Conservation (phyloP, 2,888 invertebrate genomes). For the Mythimna lalbum region DNA sequence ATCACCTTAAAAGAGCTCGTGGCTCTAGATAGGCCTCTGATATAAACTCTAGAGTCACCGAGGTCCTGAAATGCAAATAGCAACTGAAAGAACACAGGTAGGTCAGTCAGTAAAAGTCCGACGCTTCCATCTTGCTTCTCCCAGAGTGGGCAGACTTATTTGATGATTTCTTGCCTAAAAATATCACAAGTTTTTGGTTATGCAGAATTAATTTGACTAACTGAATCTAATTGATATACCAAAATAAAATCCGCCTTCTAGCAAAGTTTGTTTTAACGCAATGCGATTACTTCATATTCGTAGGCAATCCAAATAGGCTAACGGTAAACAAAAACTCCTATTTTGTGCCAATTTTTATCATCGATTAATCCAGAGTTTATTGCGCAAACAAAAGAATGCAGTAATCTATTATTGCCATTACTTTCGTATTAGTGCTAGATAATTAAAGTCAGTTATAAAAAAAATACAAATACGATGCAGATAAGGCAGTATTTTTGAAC, state of each 20-base stretch:
- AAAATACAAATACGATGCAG: background rate
- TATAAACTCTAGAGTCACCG: too few relatives aligned
- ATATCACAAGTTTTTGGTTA: background rate
- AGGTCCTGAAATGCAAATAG: too few relatives aligned
- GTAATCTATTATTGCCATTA: background rate
- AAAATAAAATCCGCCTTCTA: background rate
- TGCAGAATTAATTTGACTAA: background rate
- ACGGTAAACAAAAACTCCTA: background rate
- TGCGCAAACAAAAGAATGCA: background rate
- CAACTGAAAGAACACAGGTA: too few relatives aligned
- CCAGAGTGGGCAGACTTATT: too few relatives aligned
- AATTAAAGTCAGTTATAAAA: background rate
- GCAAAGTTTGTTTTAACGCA: conserved; percentile 7
- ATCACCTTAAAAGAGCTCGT: too few relatives aligned
- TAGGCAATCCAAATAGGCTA: conserved; percentile 2
- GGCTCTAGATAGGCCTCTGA: too few relatives aligned
- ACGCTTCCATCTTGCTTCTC: too few relatives aligned
- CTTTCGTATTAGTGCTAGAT: background rate
- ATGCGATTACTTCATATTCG: background rate
- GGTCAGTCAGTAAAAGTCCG: too few relatives aligned
- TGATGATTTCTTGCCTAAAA: too few relatives aligned
- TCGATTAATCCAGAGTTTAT: background rate
- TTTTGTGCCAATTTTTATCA: background rate
- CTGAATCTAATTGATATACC: background rate
- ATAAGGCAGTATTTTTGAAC: background rate